Base-by-base conservation (phyloP, 2,797 vertebrate genomes). In the Syngnathus rostellatus region DNA sequence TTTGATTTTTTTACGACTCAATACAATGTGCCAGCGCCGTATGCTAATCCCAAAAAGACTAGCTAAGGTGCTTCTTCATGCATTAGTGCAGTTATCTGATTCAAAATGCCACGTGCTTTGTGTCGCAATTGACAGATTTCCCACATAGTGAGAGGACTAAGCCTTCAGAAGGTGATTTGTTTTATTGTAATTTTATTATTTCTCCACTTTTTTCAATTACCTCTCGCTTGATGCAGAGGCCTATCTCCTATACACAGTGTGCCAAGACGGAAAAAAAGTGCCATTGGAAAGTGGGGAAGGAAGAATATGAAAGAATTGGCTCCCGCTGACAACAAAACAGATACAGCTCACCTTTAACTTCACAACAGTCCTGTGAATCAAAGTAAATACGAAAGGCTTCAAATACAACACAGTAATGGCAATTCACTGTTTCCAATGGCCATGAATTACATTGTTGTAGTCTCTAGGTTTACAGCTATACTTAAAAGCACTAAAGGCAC, bases 201-300 rank as follows among this genome's bases (percentile, higher is more conserved):
- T 25, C 21, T 12, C 74, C 75, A 55, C 69, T 71, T 73, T 87
- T 90, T 88, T 89, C 85, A 88, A 85, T 88, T 88, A 85, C 77
- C 63, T 78, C 77, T 72, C 54, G 72, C 73, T 69, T 70, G 66
- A 83, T n/a, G 66, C 57, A 60, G 66, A 62, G 68, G 70, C 72
- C 69, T 64, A 25, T 79, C 75, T 81, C 72, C 71, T 67, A 55
- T 55, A 70, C 70, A 57, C 60, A 65, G 54, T 51, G n/a, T 74
- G 72, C 68, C 67, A 78, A 83, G 70, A 70, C 75, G 70, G 74
- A 25, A 72, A 37, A 72, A 53, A 6, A 51, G 51, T 53, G 50
- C n/a, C 51, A 23, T 5, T 55, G 68, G 67, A 65, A 58, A 69
- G 75, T 71, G 67, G 53, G 23, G 12, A 11, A 53, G 11, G 69